Base-by-base conservation (phyloP, 2,888 invertebrate genomes). In the Zygogramma bicolorata region DNA sequence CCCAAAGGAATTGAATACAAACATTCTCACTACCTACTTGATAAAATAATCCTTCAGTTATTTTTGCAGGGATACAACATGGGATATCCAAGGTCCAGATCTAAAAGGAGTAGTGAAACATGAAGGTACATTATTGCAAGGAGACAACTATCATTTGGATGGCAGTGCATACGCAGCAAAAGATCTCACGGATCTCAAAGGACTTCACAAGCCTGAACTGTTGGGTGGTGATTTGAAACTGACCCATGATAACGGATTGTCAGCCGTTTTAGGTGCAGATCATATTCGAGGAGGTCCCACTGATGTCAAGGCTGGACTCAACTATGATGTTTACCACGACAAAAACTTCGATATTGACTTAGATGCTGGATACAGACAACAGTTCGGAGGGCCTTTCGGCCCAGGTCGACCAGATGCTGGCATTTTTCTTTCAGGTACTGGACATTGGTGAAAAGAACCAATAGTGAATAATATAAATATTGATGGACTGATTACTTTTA, bases 111-210 rank as follows among this genome's bases (percentile, higher is more conserved):
- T 53, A 22, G 69, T 70, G 4, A 70, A 74, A 31, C 81, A 81
- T 46, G 57, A 73, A 60, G 80, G 81, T 15, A 80, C 76, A 13
- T 70, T 82, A 57, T 75, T 77, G 3, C 20, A 79, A 34, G 79
- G 77, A 57, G 70, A 73, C 34, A 73, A 72, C 25, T 78, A 81
- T 62, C 57, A 65, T 6, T 60, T 82, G 7, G 77, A 73, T 60
- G 82, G 80, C 20, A 74, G 75, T n/a, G 79, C 74, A 22, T 79
- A 75, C 57, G 78, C 71, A 10, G 73, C 79, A 1, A 81, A 81
- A 66, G 75, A 78, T 68, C 80, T 80, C 42, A 29, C 31, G 8
- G 25, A 59, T 6, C 68, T 53, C 10, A 76, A 77, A 18, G 53
- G 53, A 1, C 53, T 53, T 2, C 62, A 66, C 25, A 74, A 75